Conservation (phyloP, 92 coral and sea anemone genomes). For the Epizoanthus illoricatus region DNA sequence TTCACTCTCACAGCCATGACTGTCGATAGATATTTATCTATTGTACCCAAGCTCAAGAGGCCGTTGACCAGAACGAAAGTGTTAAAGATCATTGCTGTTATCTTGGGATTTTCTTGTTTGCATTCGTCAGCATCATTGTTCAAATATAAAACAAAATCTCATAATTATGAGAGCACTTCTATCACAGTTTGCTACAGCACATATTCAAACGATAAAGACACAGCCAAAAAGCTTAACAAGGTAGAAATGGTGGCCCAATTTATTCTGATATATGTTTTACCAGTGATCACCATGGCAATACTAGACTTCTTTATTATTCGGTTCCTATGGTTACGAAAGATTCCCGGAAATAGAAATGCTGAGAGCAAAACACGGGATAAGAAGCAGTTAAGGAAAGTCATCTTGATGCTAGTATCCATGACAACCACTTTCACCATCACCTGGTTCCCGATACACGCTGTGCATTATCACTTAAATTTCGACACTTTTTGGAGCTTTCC, state of each 20-base stretch:
- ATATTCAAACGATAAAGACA: not conserved
- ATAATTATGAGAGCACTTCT: too few species aligned
- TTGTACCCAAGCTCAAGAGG: constrained; percentile 1
- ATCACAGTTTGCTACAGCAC: too few species aligned
- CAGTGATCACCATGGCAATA: not conserved
- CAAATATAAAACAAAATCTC: too few species aligned
- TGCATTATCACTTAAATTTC: not conserved
- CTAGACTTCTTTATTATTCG: not conserved
- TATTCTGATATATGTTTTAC: not conserved
- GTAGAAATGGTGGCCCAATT: not conserved
- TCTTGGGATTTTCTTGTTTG: too few species aligned
- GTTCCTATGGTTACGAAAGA: constrained; percentile 12
- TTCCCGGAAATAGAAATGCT: constrained; percentile 14
- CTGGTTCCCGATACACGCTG: constrained; percentile 6
- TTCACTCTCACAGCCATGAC: constrained; percentile 14
- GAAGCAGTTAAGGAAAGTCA: not conserved
- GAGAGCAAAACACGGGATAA: not conserved
- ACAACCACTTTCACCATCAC: constrained; percentile 11
- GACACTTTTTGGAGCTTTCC: not conserved
- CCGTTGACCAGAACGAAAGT: not conserved
- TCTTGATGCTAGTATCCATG: constrained; percentile 10
- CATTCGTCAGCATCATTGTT: too few species aligned
- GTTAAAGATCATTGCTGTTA: not conserved
- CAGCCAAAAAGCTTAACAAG: not conserved
- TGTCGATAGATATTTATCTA: constrained; percentile 7